Percentiles rank a stretch among this genome's conserved stretches.
These are phyloP conservation scores for Dicaeum eximium DNA, from an alignment of 2,113 vertebrate species.

Conservation along the genomic window DNA sequence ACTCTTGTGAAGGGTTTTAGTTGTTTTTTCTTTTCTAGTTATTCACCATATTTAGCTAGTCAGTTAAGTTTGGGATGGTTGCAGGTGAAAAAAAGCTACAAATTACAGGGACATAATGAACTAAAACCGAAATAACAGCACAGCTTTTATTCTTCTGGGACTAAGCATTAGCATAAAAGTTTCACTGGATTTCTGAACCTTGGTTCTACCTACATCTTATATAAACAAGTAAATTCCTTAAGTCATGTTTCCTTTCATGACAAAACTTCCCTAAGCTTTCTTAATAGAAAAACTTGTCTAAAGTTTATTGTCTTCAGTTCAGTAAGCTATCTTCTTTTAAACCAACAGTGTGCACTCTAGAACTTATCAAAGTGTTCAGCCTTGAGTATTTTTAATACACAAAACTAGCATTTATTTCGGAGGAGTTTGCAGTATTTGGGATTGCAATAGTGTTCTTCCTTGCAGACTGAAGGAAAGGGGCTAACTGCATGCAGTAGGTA, in stretches of 20 bases:
- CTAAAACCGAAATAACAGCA: neutral
- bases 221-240: neutral
- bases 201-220: neutral
- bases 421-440: neutral
- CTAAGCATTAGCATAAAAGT: neutral
- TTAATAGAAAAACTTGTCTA: neutral
- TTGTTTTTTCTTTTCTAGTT: neutral
- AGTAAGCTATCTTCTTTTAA: neutral
- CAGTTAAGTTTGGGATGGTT: neutral
- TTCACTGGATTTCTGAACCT: neutral
- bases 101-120: neutral
- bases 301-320: neutral
- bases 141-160: neutral
- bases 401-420: neutral
- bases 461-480: neutral
- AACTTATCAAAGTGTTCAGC: neutral
- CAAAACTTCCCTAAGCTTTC: neutral
- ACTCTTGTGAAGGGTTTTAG: accelerated
- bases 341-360: neutral
- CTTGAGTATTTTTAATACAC: neutral
- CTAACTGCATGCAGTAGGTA: neutral
- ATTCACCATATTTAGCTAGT: neutral
- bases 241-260: neutral
- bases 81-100: neutral
- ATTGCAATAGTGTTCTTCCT: neutral